Percentiles rank a stretch among this genome's conserved stretches.
Conservation (phyloP, 1,140 invertebrate species). For the Pollicipes pollicipes region DNA sequence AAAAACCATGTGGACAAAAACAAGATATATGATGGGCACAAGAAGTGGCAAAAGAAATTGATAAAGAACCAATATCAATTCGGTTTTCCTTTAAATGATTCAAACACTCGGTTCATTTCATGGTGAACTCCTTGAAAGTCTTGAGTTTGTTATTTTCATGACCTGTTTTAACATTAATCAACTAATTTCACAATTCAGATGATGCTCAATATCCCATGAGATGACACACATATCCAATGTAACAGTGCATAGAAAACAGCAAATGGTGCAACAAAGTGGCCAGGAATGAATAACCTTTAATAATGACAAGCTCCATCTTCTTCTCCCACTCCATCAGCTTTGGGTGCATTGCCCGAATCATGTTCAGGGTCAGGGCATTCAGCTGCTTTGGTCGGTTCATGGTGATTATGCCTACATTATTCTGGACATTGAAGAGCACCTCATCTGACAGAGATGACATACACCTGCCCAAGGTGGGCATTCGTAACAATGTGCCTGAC, state of each 20-base stretch:
- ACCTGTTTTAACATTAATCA: too few species aligned
- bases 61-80: too few species aligned
- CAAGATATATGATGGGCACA: too few species aligned
- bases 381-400: conserved; percentile 85
- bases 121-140: too few species aligned
- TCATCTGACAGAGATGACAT: conserved; percentile 20
- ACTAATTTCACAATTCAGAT: too few species aligned
- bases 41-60: too few species aligned
- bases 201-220: too few species aligned
- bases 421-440: conserved; percentile 30
- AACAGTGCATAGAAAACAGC: too few species aligned
- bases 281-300: conserved; percentile 46
- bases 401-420: conserved; percentile 54
- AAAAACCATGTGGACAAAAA: too few species aligned
- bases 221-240: background rate
- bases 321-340: conserved; percentile 69
- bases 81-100: too few species aligned
- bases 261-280: background rate
- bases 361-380: conserved; percentile 78
- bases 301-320: conserved; percentile 60
- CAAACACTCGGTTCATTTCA: too few species aligned
- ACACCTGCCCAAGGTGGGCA: conserved; percentile 9
- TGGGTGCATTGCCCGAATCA: conserved; percentile 70
- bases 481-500: background rate
- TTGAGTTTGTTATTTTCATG: too few species aligned